phyloP scores from a whole-genome alignment of 1,140 invertebrate species.

The Metaphire vulgaris region DNA sequence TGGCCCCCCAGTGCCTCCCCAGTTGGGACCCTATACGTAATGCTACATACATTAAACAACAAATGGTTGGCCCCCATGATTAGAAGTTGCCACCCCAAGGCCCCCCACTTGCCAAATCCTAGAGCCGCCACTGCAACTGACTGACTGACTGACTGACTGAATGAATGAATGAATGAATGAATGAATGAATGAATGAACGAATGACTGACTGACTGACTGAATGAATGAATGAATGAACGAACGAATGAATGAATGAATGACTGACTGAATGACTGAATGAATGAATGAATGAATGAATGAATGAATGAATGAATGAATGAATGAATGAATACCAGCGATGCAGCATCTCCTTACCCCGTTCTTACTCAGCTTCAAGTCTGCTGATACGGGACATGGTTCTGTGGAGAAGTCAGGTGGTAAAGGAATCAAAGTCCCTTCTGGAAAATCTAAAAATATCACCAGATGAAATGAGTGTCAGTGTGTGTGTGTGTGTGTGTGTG shows the following conservation, averaged over 20 bases:
- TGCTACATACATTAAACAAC: neutral
- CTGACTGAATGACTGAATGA: constrained; percentile 14
- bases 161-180: constrained; percentile 20
- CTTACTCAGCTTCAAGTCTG: neutral
- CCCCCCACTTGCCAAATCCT: too few relatives aligned
- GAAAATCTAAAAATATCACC: neutral
- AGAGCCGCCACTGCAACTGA: too few relatives aligned
- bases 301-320: too few relatives aligned
- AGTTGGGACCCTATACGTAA: too few relatives aligned
- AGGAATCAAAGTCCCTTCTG: neutral
- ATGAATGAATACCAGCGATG: too few relatives aligned
- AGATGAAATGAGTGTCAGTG: too few relatives aligned
- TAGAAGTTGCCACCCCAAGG: too few relatives aligned
- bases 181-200: constrained; percentile 13
- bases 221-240: constrained; percentile 21
- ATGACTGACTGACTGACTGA: constrained; percentile 20
- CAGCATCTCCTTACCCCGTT: neutral
- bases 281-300: constrained; percentile 21
- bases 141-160: constrained; percentile 19
- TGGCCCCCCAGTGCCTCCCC: too few relatives aligned
- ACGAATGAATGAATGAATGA: constrained; percentile 17
- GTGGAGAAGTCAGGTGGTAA: neutral
- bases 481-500: too few relatives aligned
- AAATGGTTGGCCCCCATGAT: too few relatives aligned
- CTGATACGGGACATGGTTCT: neutral